These are phyloP conservation scores for Napeogenes sylphis DNA, from an alignment of 2,888 invertebrate species.

Conservation along the genomic window DNA sequence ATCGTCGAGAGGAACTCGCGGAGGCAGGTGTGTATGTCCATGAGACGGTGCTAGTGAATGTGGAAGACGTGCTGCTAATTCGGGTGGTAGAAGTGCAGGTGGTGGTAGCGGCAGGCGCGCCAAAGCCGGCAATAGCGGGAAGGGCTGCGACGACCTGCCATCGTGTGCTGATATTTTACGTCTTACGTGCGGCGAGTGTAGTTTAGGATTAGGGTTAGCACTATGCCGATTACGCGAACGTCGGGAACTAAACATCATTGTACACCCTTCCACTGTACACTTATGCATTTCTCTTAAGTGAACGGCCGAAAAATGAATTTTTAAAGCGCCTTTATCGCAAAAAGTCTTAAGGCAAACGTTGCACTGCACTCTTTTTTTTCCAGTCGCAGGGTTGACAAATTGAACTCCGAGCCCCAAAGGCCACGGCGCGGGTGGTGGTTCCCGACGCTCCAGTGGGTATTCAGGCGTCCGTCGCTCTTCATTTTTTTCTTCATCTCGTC, in stretches of 20 bases:
- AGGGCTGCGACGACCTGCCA: slow-evolving; percentile 90
- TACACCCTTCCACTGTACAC: slow-evolving; percentile 98
- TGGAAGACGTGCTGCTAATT: slow-evolving; percentile 67
- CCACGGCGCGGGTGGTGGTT: slow-evolving; percentile 80
- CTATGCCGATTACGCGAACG: slow-evolving; percentile 96
- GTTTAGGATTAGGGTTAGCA: slow-evolving; percentile 97
- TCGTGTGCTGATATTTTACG: slow-evolving; percentile 95
- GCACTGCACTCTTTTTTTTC: slow-evolving; percentile 97
- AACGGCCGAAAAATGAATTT: slow-evolving; percentile 99
- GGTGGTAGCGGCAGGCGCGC: slow-evolving; percentile 85
- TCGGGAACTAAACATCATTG: slow-evolving; percentile 98
- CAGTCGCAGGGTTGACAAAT: slow-evolving; percentile 92
- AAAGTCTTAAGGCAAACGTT: slow-evolving; percentile 98
- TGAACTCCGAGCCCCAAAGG: slow-evolving; percentile 90
- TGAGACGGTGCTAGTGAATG: slow-evolving; percentile 50
- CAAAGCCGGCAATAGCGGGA: slow-evolving; percentile 83
- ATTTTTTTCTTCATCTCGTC: slow-evolving; percentile 68
- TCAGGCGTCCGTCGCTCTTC: slow-evolving; percentile 66
- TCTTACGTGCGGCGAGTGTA: slow-evolving; percentile 96
- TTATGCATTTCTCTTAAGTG: slow-evolving; percentile 99
- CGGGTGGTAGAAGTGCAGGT: slow-evolving; percentile 81
- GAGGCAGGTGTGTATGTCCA: slow-evolving; percentile 73
- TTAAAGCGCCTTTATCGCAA: slow-evolving; percentile 98
- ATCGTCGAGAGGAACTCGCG: slow-evolving; percentile 67
- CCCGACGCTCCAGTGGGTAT: slow-evolving; percentile 60